A percentile compares a stretch with the other conserved stretches of the same genome.
Evolutionary conservation across 1,140 invertebrate genomes (phyloP).

Genomic region (Brachionus rotundiformis): DNA sequence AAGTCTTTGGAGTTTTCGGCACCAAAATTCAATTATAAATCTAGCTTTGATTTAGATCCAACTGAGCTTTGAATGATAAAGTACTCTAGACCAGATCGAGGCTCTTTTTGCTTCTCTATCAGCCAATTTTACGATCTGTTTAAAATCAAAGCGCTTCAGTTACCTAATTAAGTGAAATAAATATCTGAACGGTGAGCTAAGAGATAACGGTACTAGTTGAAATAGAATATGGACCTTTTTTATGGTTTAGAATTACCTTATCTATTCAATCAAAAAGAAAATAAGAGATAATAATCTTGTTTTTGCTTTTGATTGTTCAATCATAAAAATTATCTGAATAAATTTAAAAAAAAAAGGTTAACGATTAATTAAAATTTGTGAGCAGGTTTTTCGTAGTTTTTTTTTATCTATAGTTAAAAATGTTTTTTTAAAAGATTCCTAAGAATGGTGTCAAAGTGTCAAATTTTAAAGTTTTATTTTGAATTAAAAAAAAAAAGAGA

Average conservation of each 20-base stretch:
- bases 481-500: not conserved
- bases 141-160: not conserved
- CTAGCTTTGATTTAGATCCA: not conserved
- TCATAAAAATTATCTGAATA: conserved; percentile 31
- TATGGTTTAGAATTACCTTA: conserved; percentile 29
- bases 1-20: not conserved
- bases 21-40: not conserved
- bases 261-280: conserved; percentile 37
- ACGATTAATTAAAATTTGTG: not conserved
- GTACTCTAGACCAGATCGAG: not conserved
- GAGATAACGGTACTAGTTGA: conserved; percentile 33
- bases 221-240: not conserved
- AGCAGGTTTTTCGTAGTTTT: not conserved
- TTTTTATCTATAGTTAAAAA: too few species aligned
- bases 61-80: not conserved
- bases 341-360: not conserved
- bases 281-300: conserved; percentile 11
- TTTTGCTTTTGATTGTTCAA: conserved; percentile 37
- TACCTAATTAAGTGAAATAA: conserved; percentile 36
- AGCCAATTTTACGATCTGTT: not conserved
- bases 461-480: conserved; percentile 6
- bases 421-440: conserved; percentile 24
- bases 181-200: conserved; percentile 17
- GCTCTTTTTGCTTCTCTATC: not conserved
- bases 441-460: conserved; percentile 11